Base-by-base conservation (phyloP, 1,140 invertebrate species). In the Drosophila trapezifrons region DNA sequence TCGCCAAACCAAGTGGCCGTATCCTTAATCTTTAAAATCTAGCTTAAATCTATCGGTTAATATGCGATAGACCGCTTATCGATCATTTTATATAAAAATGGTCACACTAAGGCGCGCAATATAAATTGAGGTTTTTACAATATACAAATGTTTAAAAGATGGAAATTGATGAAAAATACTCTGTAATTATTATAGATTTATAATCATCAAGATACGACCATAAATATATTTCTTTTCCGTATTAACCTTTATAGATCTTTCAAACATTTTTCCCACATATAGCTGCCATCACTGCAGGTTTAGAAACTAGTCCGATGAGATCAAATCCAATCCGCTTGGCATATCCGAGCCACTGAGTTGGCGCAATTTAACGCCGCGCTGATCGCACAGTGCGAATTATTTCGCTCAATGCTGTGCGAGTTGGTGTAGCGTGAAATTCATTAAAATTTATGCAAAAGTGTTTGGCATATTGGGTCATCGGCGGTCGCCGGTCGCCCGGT, bases 381-480 rank as follows among this genome's bases (percentile, higher is more conserved):
- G 81, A 62, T 72, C 77, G 75, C 67, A 52, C 42, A 73, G 69
- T 84, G 84, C 85, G 74, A 84, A 90, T 80, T 89, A 84, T 90
- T 86, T 80, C 66, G 69, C 76, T 72, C 76, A 74, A 55, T 73
- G 55, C 35, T 78, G 47, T 12, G 42, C 56, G 49, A 37, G 59
- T 57, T 42, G 79, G 70, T 83, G 66, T 90, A 78, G 76, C 77
- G 76, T 87, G 75, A 90, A 90, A 90, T 86, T 80, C 82, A 86
- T 90, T 86, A 67, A 90, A 90, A 83, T 76, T 59, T 90, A 90
- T 80, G 82, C 82, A 83, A 87, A 90, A 78, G 74, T 76, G 49
- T 72, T 76, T 83, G 76, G 80, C 71, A 79, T 82, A 76, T 86
- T 86, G 83, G 82, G 71, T 79, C 82, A 79, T 73, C 71, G 59